Percentiles rank a stretch among this genome's conserved stretches.
phyloP scores from a whole-genome alignment of 2,888 invertebrate species.

The Harpagoxenus sublaevis region DNA sequence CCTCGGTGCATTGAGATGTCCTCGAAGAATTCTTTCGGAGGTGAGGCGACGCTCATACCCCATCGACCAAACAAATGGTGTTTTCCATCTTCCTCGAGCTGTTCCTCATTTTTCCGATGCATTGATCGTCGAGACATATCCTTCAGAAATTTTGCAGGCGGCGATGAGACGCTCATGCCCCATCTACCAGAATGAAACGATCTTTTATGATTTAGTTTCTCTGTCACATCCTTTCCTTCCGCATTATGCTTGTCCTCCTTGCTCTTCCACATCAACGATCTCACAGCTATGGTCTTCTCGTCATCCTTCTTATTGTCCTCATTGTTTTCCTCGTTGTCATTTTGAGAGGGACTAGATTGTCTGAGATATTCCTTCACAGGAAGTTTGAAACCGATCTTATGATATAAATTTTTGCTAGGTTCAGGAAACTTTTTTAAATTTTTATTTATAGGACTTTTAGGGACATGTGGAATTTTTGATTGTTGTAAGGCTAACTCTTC shows the following conservation, averaged over 20 bases:
- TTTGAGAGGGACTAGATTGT: not conserved
- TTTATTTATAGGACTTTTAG: not conserved
- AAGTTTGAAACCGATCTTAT: not conserved
- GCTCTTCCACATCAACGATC: constrained; percentile 34
- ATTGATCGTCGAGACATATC: constrained; percentile 44
- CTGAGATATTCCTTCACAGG: not conserved
- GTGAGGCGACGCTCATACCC: not conserved
- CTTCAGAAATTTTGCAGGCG: constrained; percentile 64
- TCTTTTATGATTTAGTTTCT: constrained; percentile 35
- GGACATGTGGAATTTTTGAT: not conserved
- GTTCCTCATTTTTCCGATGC: constrained; percentile 46
- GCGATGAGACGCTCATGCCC: constrained; percentile 59
- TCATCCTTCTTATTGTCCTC: not conserved
- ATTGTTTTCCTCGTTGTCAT: not conserved
- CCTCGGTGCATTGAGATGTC: not conserved
- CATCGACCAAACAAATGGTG: constrained; percentile 12
- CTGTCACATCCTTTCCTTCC: constrained; percentile 16
- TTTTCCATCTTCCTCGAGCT: constrained; percentile 7
- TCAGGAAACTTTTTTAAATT: not conserved
- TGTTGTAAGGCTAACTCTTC: not conserved
- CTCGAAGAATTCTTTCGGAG: constrained; percentile 10
- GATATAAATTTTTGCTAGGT: not conserved
- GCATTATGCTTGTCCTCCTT: constrained; percentile 30
- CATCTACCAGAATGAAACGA: constrained; percentile 62
- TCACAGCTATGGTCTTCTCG: not conserved